Evolutionary conservation across 2,888 invertebrate species (phyloP), one percentile per base, ranked within the genome.

Genomic region (Rhagophthalmus giganteus): DNA sequence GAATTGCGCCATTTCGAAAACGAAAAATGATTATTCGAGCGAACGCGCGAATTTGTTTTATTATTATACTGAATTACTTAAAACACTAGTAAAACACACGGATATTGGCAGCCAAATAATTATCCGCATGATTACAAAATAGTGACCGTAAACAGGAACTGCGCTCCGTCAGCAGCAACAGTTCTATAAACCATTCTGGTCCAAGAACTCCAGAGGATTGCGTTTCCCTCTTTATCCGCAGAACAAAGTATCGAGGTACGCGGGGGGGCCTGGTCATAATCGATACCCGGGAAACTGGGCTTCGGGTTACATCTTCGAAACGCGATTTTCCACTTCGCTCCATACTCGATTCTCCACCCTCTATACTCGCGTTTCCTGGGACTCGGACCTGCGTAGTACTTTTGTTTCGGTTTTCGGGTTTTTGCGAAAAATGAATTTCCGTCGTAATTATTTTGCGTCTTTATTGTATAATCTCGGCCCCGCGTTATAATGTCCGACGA

Each of bases 1-100:
- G 66, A 81, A 81, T 68, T 81, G 81, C 59, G 81, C 80, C 81
- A 81, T 81, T 55, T 38, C 60, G 20, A 20, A n/a, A n/a, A n/a
- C n/a, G n/a, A n/a, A n/a, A n/a, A n/a, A n/a, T n/a, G n/a, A n/a
- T n/a, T n/a, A n/a, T n/a, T n/a, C n/a, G n/a, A n/a, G n/a, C n/a
- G n/a, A n/a, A n/a, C n/a, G n/a, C n/a, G n/a, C n/a, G n/a, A n/a
- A n/a, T n/a, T n/a, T n/a, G n/a, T n/a, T n/a, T n/a, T n/a, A n/a
- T n/a, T n/a, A n/a, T n/a, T n/a, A n/a, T n/a, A n/a, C n/a, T n/a
- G n/a, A n/a, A n/a, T n/a, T n/a, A n/a, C n/a, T n/a, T n/a, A n/a
- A n/a, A n/a, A n/a, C n/a, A n/a, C n/a, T n/a, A n/a, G n/a, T n/a
- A n/a, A n/a, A n/a, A n/a, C n/a, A n/a, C n/a, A n/a, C n/a, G n/a